Conservation (phyloP, 2,113 vertebrate species). For the Dasyornis broadbenti region DNA sequence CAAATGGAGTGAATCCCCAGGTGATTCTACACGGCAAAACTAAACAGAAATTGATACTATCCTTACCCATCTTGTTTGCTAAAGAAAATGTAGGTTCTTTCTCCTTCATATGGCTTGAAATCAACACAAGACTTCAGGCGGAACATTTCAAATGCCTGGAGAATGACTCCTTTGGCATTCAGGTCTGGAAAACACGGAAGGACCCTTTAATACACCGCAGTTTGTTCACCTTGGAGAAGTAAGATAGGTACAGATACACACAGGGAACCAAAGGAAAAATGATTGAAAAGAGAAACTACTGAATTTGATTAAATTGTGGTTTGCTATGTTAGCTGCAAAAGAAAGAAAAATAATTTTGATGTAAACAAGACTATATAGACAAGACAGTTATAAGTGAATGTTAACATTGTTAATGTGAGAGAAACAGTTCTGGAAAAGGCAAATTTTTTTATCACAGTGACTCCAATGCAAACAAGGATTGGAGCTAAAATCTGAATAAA, state of each 20-base stretch:
- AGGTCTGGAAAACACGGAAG: conserved; percentile 59
- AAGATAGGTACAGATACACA: background rate
- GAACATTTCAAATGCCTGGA: conserved; percentile 89
- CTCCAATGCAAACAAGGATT: background rate
- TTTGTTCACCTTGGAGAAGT: background rate
- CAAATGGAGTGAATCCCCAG: background rate
- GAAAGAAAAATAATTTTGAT: background rate
- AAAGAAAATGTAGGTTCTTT: conserved; percentile 82
- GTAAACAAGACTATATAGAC: background rate
- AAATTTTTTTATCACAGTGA: background rate
- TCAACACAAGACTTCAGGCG: conserved; percentile 89
- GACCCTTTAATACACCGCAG: background rate
- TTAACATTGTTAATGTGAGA: background rate
- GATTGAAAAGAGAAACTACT: background rate
- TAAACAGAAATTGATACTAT: background rate
- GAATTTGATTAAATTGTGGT: background rate
- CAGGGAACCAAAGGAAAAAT: background rate
- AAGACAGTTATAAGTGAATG: background rate
- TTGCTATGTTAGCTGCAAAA: background rate
- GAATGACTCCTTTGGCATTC: conserved; percentile 87
- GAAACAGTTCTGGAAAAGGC: background rate
- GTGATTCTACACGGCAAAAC: background rate
- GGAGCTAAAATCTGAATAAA: background rate
- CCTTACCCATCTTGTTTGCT: conserved; percentile 81
- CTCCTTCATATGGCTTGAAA: conserved; percentile 93